phyloP scores from a whole-genome alignment of 2,888 invertebrate genomes.

The Xestobium rufovillosum region DNA sequence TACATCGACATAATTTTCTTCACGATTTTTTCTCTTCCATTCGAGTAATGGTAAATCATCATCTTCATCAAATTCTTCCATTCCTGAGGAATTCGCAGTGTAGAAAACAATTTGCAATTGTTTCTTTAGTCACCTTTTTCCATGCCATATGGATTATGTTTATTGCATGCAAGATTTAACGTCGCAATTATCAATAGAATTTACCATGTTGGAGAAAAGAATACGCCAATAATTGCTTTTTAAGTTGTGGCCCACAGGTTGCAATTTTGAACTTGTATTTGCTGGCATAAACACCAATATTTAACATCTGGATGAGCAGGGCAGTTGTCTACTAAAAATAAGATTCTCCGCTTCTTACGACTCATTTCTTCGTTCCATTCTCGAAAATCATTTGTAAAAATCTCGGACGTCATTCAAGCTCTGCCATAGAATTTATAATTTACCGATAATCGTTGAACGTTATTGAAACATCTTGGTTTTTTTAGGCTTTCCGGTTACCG shows the following conservation, averaged over 20 bases:
- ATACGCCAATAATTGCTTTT: too few relatives aligned
- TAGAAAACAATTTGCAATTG: slow-evolving; percentile 2
- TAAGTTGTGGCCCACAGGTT: too few relatives aligned
- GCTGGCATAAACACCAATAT: slow-evolving; percentile 1
- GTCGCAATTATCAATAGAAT: not conserved
- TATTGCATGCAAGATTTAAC: not conserved
- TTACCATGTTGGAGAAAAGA: not conserved
- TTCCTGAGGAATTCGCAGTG: too few relatives aligned
- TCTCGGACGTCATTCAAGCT: slow-evolving; percentile 1
- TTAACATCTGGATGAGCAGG: slow-evolving; percentile 4
- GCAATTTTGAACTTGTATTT: too few relatives aligned
- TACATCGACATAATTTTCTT: too few relatives aligned
- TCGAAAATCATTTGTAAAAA: not conserved
- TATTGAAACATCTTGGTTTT: too few relatives aligned
- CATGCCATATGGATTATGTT: too few relatives aligned
- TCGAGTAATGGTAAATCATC: not conserved
- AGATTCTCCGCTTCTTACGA: slow-evolving; percentile 2
- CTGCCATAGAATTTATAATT: not conserved
- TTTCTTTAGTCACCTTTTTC: too few relatives aligned
- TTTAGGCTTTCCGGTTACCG: too few relatives aligned
- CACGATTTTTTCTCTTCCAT: not conserved
- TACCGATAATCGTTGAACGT: too few relatives aligned
- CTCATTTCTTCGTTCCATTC: slow-evolving; percentile 1
- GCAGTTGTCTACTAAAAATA: too few relatives aligned
- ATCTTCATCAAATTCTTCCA: too few relatives aligned